Percentiles rank a stretch among this genome's conserved stretches.
Evolutionary conservation across 2,113 vertebrate species (phyloP).

Genomic region (Engraulis encrasicolus): DNA sequence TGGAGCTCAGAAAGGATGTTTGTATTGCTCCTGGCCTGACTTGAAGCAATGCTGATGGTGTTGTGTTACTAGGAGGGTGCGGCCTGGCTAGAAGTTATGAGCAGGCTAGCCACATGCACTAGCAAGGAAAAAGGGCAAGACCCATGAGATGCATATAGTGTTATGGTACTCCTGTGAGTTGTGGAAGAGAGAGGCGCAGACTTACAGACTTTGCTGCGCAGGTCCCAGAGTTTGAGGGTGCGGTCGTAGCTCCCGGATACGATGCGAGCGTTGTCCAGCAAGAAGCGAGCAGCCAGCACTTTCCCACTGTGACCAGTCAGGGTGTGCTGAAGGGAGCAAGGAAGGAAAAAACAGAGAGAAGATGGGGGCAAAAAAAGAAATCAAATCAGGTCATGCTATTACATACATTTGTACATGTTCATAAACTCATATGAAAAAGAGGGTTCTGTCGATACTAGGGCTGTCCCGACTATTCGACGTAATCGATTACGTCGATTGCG

Average conservation of each 20-base stretch:
- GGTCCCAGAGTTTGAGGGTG: conserved; percentile 97
- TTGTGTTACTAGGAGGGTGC: too few relatives aligned
- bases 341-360: conserved; percentile 3
- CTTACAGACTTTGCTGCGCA: conserved; percentile 99
- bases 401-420: too few relatives aligned
- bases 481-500: too few relatives aligned
- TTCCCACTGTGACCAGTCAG: conserved; percentile 97
- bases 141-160: too few relatives aligned
- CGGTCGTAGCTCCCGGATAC: conserved; percentile 96
- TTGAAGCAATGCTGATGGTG: too few relatives aligned
- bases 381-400: too few relatives aligned
- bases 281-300: conserved; percentile 93
- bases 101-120: neutral
- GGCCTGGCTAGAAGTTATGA: neutral
- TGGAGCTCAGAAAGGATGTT: too few relatives aligned
- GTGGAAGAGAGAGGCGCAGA: conserved; percentile 15
- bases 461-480: too few relatives aligned
- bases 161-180: neutral
- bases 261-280: conserved; percentile 94
- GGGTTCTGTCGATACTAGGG: too few relatives aligned
- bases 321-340: conserved; percentile 82
- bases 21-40: too few relatives aligned
- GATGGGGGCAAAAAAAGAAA: conserved; percentile 45
- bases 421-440: too few relatives aligned
- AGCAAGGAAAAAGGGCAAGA: neutral